phyloP scores from a whole-genome alignment of 2,113 vertebrate genomes.

The Periophthalmodon schlosseri region DNA sequence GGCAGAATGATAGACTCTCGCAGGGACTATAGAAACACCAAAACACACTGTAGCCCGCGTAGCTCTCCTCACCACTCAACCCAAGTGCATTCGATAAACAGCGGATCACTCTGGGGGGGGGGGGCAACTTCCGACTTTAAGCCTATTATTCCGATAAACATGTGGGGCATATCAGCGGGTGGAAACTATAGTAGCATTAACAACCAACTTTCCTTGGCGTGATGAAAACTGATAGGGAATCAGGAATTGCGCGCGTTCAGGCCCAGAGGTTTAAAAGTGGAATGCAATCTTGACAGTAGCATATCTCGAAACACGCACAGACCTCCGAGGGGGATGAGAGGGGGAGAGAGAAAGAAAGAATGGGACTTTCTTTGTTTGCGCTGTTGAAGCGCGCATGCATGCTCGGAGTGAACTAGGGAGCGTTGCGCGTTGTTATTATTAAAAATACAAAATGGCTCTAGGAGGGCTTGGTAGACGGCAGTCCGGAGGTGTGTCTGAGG shows the following conservation, averaged over 20 bases:
- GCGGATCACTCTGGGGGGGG: conserved; percentile 33
- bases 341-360: conserved; percentile 50
- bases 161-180: conserved; percentile 50
- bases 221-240: conserved; percentile 55
- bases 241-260: conserved; percentile 49
- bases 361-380: conserved; percentile 58
- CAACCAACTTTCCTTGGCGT: conserved; percentile 48
- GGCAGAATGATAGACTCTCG: conserved; percentile 55
- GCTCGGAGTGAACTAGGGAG: conserved; percentile 26
- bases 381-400: conserved; percentile 31
- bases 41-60: conserved; percentile 10
- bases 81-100: conserved; percentile 46
- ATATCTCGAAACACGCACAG: conserved; percentile 63
- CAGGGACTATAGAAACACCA: conserved; percentile 40
- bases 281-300: conserved; percentile 41
- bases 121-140: conserved; percentile 51
- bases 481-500: not conserved
- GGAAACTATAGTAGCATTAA: conserved; percentile 58
- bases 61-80: not conserved
- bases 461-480: conserved; percentile 22
- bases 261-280: conserved; percentile 60
- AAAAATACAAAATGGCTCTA: conserved; percentile 27
- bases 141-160: conserved; percentile 70
- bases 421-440: not conserved
- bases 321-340: conserved; percentile 39